Percentiles rank a stretch among this genome's conserved stretches.
Evolutionary conservation across 2,113 vertebrate genomes (phyloP).

Genomic region (Blennius ocellaris): DNA sequence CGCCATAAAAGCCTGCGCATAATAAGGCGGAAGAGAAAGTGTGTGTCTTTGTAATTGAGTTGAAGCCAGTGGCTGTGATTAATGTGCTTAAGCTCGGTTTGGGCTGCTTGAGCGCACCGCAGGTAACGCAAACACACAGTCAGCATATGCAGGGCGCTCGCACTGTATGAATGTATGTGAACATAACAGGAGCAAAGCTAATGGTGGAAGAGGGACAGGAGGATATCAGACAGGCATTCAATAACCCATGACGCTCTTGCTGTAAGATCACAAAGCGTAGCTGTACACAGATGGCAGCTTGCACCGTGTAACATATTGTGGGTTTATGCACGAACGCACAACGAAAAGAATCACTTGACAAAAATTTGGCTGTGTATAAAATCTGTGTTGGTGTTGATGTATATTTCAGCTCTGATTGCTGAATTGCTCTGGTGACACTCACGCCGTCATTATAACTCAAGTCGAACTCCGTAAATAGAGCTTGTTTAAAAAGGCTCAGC

Average conservation of each 20-base stretch:
- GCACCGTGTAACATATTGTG: constrained; percentile 40
- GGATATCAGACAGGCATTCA: constrained; percentile 56
- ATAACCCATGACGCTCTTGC: constrained; percentile 60
- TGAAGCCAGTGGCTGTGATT: constrained; percentile 69
- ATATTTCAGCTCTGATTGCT: constrained; percentile 10
- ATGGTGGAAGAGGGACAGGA: constrained; percentile 41
- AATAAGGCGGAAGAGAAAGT: constrained; percentile 70
- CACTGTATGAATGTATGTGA: constrained; percentile 20
- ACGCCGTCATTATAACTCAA: constrained; percentile 24
- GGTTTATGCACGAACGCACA: constrained; percentile 36
- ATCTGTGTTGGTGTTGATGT: not conserved
- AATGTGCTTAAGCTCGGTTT: constrained; percentile 64
- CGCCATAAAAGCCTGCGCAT: constrained; percentile 52
- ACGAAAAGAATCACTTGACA: constrained; percentile 50
- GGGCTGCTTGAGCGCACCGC: constrained; percentile 50
- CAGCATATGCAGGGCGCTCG: constrained; percentile 43
- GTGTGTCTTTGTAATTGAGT: constrained; percentile 72
- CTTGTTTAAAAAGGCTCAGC: constrained; percentile 13
- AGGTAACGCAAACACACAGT: constrained; percentile 66
- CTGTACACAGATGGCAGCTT: constrained; percentile 32
- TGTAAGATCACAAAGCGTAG: constrained; percentile 41
- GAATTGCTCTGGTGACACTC: constrained; percentile 27
- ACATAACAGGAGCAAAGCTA: constrained; percentile 42
- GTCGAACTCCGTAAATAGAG: constrained; percentile 7
- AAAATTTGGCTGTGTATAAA: constrained; percentile 26